Percentiles rank a stretch among this genome's conserved stretches.
These are phyloP conservation scores for Halesus radiatus DNA, from an alignment of 1,140 invertebrate species.

Conservation along the genomic window DNA sequence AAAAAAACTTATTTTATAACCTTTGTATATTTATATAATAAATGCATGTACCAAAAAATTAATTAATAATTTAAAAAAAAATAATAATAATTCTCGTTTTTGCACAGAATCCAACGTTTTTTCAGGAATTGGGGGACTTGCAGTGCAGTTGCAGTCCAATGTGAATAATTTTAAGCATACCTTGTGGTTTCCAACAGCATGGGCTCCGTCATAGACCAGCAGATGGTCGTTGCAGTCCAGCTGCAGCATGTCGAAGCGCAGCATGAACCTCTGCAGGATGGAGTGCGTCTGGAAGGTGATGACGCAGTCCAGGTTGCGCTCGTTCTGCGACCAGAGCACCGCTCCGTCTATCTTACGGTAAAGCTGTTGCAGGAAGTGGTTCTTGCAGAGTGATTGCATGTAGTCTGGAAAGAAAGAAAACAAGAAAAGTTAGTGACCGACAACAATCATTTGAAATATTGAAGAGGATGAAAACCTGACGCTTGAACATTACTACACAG, in stretches of 20 bases:
- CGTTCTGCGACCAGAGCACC: slow-evolving; percentile 88
- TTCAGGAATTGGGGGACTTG: too few species aligned
- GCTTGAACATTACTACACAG: too few species aligned
- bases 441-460: too few species aligned
- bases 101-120: too few species aligned
- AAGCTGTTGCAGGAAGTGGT: slow-evolving; percentile 86
- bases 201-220: slow-evolving; percentile 92
- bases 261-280: slow-evolving; percentile 93
- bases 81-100: too few species aligned
- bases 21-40: too few species aligned
- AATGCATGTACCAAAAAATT: too few species aligned
- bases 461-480: too few species aligned
- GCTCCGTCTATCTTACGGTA: slow-evolving; percentile 93
- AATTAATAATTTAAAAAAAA: too few species aligned
- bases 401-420: slow-evolving; percentile 76
- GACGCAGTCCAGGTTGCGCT: slow-evolving; percentile 89
- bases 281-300: slow-evolving; percentile 95
- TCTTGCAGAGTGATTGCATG: slow-evolving; percentile 88
- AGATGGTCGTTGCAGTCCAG: slow-evolving; percentile 95
- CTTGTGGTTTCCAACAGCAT: slow-evolving; percentile 88
- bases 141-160: too few species aligned
- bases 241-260: slow-evolving; percentile 84
- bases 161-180: slow-evolving; percentile 73
- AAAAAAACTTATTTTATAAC: too few species aligned
- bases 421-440: not conserved